Evolutionary conservation across 2,797 vertebrate genomes (phyloP), one percentile per base, ranked within the genome.

Genomic region (Takifugu rubripes): DNA sequence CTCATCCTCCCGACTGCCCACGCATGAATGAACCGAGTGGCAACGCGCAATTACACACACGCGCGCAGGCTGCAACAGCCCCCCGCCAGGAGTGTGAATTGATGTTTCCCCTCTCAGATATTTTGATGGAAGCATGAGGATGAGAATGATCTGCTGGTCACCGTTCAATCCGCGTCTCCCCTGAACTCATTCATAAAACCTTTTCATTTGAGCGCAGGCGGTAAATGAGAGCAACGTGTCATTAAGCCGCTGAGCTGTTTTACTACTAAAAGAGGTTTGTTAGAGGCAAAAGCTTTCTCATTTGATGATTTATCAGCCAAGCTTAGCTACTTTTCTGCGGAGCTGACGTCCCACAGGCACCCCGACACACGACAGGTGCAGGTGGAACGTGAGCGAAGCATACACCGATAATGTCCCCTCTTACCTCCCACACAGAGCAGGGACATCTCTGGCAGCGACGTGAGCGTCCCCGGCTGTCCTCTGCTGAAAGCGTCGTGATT

Each of bases 401-500:
- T n/a, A 46, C 44, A 46, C 26, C 27, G 9, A 36, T 16, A 9
- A 57, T 26, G 15, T 48, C 25, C 9, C 61, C 68, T 66, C 90
- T 87, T 90, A 95, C 94, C 94, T 92, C 94, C 91, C 61, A 95
- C 94, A 74, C 94, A 95, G 36, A 95, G 91, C 80, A 95, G 92
- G 87, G 94, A 95, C 94, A 95, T 95, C 87, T 89, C 89, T 87
- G 73, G 58, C 48, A 66, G 72, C 77, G 72, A 75, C 21, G 78
- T 61, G 77, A 72, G 83, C 74, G 83, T 88, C 78, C 82, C 81
- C 77, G 70, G 82, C 79, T 84, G 88, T 89, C 85, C 80, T 85
- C 81, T 77, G 48, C 77, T 75, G 64, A 66, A 68, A 33, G 74
- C 77, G 78, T 83, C 74, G 81, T 70, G 86, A 77, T 85, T 80